These are phyloP conservation scores for Agapornis canus DNA, from an alignment of 2,797 vertebrate genomes.

Conservation along the genomic window DNA sequence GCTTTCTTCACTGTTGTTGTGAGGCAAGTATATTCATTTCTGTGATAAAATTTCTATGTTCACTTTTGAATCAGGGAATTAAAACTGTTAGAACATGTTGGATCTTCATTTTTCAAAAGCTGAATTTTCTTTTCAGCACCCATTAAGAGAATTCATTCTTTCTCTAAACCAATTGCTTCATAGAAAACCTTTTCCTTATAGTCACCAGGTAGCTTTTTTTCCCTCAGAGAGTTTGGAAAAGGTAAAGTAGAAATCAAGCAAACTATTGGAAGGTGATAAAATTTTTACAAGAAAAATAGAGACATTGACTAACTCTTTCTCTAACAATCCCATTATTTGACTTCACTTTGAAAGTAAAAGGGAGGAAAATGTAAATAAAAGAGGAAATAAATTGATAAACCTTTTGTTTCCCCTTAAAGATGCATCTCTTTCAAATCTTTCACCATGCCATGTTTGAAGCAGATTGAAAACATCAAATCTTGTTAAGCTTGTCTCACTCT, in stretches of 20 bases:
- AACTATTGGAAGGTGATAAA: neutral
- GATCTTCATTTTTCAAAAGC: neutral
- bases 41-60: neutral
- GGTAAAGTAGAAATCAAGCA: neutral
- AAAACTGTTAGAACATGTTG: neutral
- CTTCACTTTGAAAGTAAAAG: neutral
- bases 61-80: neutral
- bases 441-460: slow-evolving; percentile 3
- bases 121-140: neutral
- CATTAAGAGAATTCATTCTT: neutral
- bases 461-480: slow-evolving; percentile 47
- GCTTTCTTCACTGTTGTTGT: neutral
- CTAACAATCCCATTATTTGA: neutral
- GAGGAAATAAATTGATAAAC: neutral
- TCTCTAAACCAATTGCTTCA: neutral
- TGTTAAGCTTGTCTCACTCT: neutral
- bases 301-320: neutral
- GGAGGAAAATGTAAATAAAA: neutral
- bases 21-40: neutral
- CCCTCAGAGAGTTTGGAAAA: neutral
- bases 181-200: neutral
- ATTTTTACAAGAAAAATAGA: neutral
- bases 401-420: slow-evolving; percentile 6
- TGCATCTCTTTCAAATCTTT: neutral
- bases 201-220: neutral